Percentiles rank a stretch among this genome's conserved stretches.
Evolutionary conservation across 2,113 vertebrate genomes (phyloP).

Genomic region (Solenodon paradoxus): DNA sequence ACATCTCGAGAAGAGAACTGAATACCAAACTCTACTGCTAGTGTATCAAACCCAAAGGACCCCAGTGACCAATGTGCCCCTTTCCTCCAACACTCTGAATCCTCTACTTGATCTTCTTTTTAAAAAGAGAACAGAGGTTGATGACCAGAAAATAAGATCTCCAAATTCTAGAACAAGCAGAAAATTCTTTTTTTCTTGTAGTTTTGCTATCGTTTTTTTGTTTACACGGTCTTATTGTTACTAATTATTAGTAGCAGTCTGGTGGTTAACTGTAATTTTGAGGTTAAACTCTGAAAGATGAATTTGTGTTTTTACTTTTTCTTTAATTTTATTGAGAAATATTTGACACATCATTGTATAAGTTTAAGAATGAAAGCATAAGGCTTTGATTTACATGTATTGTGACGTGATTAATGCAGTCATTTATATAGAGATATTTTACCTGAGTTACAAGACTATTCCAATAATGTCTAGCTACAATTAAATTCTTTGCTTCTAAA

Average conservation of each 20-base stretch:
- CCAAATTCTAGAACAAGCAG: not conserved
- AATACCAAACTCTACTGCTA: not conserved
- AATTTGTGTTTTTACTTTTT: not conserved
- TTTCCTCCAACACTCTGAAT: not conserved
- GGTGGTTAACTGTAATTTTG: not conserved
- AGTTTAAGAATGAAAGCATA: too few relatives aligned
- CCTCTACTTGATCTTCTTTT: not conserved
- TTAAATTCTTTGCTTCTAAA: not conserved
- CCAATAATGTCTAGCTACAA: not conserved
- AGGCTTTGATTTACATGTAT: too few relatives aligned
- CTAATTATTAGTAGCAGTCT: not conserved
- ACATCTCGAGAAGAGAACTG: not conserved
- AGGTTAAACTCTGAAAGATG: not conserved
- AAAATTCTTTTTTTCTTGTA: not conserved
- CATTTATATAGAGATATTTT: not conserved
- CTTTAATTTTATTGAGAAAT: too few relatives aligned
- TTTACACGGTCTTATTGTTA: not conserved
- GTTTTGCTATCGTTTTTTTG: not conserved
- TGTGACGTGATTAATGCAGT: too few relatives aligned
- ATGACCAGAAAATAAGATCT: not conserved
- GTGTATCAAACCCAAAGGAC: not conserved
- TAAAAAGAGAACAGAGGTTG: not conserved
- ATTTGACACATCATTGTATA: too few relatives aligned
- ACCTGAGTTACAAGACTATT: not conserved
- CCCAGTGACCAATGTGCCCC: not conserved